Evolutionary conservation across 2,113 vertebrate species (phyloP).

Genomic region (Chascanopsetta lugubris): DNA sequence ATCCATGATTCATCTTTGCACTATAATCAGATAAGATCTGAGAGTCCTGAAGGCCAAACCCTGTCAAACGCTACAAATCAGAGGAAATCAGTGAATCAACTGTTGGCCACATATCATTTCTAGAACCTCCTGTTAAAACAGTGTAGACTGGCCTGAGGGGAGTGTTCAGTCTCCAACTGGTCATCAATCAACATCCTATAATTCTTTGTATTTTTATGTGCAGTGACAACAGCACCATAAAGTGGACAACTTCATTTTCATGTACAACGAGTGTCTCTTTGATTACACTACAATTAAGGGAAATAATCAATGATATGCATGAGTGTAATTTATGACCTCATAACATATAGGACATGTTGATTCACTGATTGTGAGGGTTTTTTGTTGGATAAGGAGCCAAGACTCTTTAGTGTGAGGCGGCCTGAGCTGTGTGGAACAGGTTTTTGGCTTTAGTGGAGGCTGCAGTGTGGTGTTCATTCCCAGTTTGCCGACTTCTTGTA

Average conservation of each 20-base stretch:
- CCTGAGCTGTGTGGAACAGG: slow-evolving; percentile 57
- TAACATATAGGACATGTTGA: background rate
- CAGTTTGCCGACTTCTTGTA: slow-evolving; percentile 68
- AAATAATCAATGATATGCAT: slow-evolving; percentile 14
- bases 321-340: slow-evolving; percentile 10
- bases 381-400: slow-evolving; percentile 4
- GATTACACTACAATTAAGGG: background rate
- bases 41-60: too few species aligned
- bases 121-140: too few species aligned
- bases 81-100: too few species aligned
- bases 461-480: slow-evolving; percentile 61
- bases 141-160: too few species aligned
- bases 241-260: slow-evolving; percentile 5
- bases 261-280: background rate
- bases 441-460: slow-evolving; percentile 65
- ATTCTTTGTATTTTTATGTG: too few species aligned
- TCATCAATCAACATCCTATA: too few species aligned
- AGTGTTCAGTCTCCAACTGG: too few species aligned
- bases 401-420: slow-evolving; percentile 31
- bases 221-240: background rate
- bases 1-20: too few species aligned
- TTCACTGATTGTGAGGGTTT: slow-evolving; percentile 6
- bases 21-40: too few species aligned
- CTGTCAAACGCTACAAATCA: too few species aligned
- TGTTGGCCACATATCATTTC: too few species aligned